phyloP scores from a whole-genome alignment of 2,797 vertebrate species.

The Saxicola maurus region DNA sequence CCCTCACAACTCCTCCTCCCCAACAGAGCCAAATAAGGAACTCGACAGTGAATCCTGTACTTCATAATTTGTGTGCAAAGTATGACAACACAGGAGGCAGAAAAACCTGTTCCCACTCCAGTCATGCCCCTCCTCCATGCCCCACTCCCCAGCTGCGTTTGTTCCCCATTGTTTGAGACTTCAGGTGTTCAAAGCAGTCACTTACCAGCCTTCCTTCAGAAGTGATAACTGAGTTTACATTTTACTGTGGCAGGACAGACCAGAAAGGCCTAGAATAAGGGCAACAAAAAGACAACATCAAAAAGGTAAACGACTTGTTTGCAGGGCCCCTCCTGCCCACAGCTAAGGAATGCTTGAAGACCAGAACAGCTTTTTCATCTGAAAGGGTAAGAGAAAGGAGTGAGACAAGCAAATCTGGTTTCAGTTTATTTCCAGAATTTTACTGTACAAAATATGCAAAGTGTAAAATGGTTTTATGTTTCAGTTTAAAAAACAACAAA shows the following conservation, averaged over 20 bases:
- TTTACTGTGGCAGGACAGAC: neutral
- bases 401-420: constrained; percentile 23
- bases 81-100: neutral
- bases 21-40: neutral
- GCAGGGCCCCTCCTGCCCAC: neutral
- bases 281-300: neutral
- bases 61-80: neutral
- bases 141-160: neutral
- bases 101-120: constrained; percentile 40
- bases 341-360: neutral
- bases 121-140: too few relatives aligned
- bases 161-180: neutral
- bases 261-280: neutral
- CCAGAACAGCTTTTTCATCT: neutral
- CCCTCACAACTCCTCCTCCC: neutral
- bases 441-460: constrained; percentile 71
- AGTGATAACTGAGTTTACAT: constrained; percentile 36
- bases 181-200: constrained; percentile 26
- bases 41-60: neutral
- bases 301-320: constrained; percentile 8
- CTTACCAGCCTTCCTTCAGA: neutral
- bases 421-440: constrained; percentile 71
- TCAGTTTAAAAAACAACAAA: constrained; percentile 58
- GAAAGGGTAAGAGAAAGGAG: constrained; percentile 9
- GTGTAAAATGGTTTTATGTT: constrained; percentile 62